phyloP scores from a whole-genome alignment of 1,140 invertebrate genomes.

The Glossosoma conforme region DNA sequence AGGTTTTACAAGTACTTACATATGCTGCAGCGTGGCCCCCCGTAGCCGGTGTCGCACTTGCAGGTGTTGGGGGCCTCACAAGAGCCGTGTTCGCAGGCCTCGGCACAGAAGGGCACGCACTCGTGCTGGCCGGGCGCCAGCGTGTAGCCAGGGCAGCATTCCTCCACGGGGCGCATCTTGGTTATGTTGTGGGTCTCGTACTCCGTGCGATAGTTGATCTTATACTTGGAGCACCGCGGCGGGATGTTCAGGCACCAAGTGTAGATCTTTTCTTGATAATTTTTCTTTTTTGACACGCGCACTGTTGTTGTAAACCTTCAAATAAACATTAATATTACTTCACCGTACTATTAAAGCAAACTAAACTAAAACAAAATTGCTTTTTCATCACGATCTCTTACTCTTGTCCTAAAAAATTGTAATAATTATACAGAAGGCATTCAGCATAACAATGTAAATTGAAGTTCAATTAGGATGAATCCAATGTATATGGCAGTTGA shows the following conservation, averaged over 20 bases:
- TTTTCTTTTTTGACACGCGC: conserved; percentile 68
- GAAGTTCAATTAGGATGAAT: no score
- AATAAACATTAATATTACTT: conserved; percentile 19
- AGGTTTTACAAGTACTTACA: conserved; percentile 59
- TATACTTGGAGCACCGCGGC: conserved; percentile 80
- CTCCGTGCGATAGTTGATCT: conserved; percentile 66
- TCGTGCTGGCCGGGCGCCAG: conserved; percentile 54
- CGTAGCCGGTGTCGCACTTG: conserved; percentile 81
- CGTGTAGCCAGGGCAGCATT: conserved; percentile 75
- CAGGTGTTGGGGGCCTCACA: conserved; percentile 83
- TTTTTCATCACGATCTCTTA: no score
- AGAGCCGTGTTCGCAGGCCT: conserved; percentile 76
- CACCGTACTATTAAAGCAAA: no score
- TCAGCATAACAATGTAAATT: conserved; percentile 6
- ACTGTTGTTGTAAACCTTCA: conserved; percentile 68
- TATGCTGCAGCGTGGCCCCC: conserved; percentile 80
- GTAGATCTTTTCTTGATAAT: conserved; percentile 73
- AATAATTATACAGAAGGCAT: conserved; percentile 19
- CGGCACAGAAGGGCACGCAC: conserved; percentile 75
- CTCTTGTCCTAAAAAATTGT: no score
- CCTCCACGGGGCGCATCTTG: conserved; percentile 70
- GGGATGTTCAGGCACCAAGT: conserved; percentile 80
- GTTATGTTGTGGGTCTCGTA: conserved; percentile 65
- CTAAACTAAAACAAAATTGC: no score
- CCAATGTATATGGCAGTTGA: no score